Base-by-base conservation (phyloP, 1,140 invertebrate species). In the Mycetomoellerius zeteki region DNA sequence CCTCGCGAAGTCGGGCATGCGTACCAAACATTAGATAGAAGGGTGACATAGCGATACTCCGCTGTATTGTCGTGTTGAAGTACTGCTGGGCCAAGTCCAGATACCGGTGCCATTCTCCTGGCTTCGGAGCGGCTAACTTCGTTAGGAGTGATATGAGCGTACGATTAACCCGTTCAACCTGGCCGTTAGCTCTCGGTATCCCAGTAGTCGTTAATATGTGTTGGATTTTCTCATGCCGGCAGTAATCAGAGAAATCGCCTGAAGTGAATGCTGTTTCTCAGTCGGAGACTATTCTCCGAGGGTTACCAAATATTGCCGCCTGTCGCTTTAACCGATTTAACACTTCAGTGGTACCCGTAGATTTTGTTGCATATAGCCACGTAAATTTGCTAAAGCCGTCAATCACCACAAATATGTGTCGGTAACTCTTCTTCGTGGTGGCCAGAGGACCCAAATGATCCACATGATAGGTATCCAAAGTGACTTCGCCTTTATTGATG, bases 121-220 rank as follows among this genome's bases (percentile, higher is more conserved):
- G n/a, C n/a, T n/a, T n/a, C n/a, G n/a, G n/a, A n/a, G n/a, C n/a
- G n/a, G n/a, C n/a, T n/a, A n/a, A n/a, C n/a, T n/a, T n/a, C n/a
- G n/a, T n/a, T n/a, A n/a, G n/a, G n/a, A n/a, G n/a, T n/a, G n/a
- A n/a, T n/a, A n/a, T n/a, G n/a, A n/a, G n/a, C n/a, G n/a, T n/a
- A n/a, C n/a, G n/a, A n/a, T n/a, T n/a, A n/a, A n/a, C n/a, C n/a
- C n/a, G n/a, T n/a, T n/a, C n/a, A n/a, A n/a, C n/a, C n/a, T n/a
- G n/a, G n/a, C n/a, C n/a, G n/a, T n/a, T n/a, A n/a, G n/a, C n/a
- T n/a, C n/a, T n/a, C n/a, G n/a, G n/a, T n/a, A n/a, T n/a, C n/a
- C 92, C 90, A 2, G 93, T 93, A 0, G 93, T 93, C 27, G 92
- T 94, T 6, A 84, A 43, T 0, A 88, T 4, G 85, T 94, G 92